Percentiles rank a stretch among this genome's conserved stretches.
phyloP scores from a whole-genome alignment of 2,113 vertebrate genomes.

The Prunella fulvescens region DNA sequence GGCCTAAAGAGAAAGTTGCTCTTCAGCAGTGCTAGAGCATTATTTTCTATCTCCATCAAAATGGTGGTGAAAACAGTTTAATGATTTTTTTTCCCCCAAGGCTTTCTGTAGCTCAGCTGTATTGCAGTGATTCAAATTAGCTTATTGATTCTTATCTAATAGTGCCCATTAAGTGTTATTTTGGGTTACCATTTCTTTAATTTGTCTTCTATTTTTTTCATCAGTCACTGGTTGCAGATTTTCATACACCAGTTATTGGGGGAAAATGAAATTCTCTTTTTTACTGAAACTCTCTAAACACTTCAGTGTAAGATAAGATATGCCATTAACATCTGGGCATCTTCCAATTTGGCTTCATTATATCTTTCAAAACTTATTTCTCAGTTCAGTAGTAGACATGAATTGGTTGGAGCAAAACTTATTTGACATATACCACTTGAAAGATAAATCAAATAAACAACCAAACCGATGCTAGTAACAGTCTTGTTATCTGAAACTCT shows the following conservation, averaged over 20 bases:
- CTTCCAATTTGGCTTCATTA: background rate
- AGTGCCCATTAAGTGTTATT: background rate
- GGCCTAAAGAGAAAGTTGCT: background rate
- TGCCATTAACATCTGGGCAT: background rate
- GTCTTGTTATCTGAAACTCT: background rate
- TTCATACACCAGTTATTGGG: background rate
- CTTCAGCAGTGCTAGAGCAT: background rate
- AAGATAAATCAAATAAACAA: background rate
- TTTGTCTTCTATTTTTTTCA: background rate
- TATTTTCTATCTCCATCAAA: background rate
- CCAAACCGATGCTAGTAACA: background rate
- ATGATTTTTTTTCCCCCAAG: background rate
- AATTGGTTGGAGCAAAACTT: background rate
- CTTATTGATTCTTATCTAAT: background rate
- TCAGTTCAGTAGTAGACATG: background rate
- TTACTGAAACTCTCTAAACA: background rate
- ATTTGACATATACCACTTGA: background rate
- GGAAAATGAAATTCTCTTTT: background rate
- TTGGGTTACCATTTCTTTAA: background rate
- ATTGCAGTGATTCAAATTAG: background rate
- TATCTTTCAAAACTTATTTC: background rate
- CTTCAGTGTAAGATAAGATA: background rate
- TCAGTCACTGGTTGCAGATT: background rate
- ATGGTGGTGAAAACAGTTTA: background rate
- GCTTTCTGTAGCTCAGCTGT: background rate